Evolutionary conservation across 2,113 vertebrate genomes (phyloP).

Genomic region (Pedetes capensis): DNA sequence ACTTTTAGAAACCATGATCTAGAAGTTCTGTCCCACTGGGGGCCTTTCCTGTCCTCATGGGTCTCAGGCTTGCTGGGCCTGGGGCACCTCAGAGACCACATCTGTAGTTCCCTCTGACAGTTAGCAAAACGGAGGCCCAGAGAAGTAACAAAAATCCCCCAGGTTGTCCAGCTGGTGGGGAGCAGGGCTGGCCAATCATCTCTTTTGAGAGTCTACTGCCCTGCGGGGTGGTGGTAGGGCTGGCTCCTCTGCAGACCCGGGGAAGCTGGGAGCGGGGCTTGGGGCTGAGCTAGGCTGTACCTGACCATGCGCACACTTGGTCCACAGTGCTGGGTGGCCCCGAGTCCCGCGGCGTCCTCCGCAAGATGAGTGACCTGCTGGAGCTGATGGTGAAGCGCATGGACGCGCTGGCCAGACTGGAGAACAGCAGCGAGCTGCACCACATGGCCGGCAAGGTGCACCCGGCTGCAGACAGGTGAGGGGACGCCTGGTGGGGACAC

Average conservation of each 20-base stretch:
- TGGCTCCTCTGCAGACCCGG: neutral
- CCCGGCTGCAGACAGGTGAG: slow-evolving; percentile 90
- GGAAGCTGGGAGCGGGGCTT: neutral
- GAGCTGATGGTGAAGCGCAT: slow-evolving; percentile 95
- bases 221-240: neutral
- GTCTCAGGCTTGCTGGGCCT: neutral
- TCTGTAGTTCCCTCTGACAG: neutral
- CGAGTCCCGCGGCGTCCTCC: slow-evolving; percentile 93
- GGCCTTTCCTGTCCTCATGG: neutral
- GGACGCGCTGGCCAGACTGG: slow-evolving; percentile 91
- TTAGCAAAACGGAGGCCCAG: neutral
- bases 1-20: neutral
- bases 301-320: slow-evolving; percentile 33
- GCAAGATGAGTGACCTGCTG: slow-evolving; percentile 96
- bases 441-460: slow-evolving; percentile 84
- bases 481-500: accelerated
- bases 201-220: neutral
- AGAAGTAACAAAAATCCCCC: neutral
- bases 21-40: neutral
- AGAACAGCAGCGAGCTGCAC: slow-evolving; percentile 89
- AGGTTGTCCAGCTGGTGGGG: neutral
- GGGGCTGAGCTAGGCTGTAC: neutral
- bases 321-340: slow-evolving; percentile 87
- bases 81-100: neutral
- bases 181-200: too few species aligned